A percentile compares a stretch with the other conserved stretches of the same genome.
Conservation (phyloP, 1,140 invertebrate species). For the Pseudachorutes palmiensis region DNA sequence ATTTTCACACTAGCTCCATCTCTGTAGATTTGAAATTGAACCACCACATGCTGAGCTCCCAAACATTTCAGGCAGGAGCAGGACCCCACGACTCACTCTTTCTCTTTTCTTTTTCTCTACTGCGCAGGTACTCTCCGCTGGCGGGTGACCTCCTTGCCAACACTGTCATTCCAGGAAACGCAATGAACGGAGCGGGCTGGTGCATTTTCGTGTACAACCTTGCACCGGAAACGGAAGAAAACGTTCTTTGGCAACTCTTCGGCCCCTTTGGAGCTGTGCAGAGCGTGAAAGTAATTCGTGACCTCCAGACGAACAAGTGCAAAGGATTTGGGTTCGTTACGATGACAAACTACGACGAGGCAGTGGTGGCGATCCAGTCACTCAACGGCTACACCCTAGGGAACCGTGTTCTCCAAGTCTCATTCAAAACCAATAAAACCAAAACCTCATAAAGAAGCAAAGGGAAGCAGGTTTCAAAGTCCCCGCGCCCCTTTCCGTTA, state of each 20-base stretch:
- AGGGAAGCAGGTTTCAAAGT: neutral
- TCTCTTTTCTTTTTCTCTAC: constrained; percentile 1
- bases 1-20: too few species aligned
- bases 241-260: constrained; percentile 96
- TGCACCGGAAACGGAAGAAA: constrained; percentile 96
- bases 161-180: constrained; percentile 71
- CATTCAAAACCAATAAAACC: constrained; percentile 92
- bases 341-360: constrained; percentile 99
- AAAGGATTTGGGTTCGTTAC: constrained; percentile 99
- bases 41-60: too few species aligned
- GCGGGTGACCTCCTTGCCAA: constrained; percentile 84
- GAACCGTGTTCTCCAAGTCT: constrained; percentile 95
- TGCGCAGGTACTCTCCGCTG: constrained; percentile 79
- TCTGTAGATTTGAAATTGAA: too few species aligned
- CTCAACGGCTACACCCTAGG: constrained; percentile 96
- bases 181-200: constrained; percentile 80
- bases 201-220: constrained; percentile 99
- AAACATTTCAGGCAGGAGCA: neutral
- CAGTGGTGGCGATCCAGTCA: constrained; percentile 91
- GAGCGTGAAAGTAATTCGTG: constrained; percentile 94
- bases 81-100: neutral
- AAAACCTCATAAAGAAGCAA: constrained; percentile 64
- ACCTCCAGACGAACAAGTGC: constrained; percentile 97
- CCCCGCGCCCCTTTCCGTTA: neutral
- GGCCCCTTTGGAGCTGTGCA: constrained; percentile 98